Evolutionary conservation across 2,888 invertebrate species (phyloP), one percentile per base, ranked within the genome.

Genomic region (Chironomus riparius): DNA sequence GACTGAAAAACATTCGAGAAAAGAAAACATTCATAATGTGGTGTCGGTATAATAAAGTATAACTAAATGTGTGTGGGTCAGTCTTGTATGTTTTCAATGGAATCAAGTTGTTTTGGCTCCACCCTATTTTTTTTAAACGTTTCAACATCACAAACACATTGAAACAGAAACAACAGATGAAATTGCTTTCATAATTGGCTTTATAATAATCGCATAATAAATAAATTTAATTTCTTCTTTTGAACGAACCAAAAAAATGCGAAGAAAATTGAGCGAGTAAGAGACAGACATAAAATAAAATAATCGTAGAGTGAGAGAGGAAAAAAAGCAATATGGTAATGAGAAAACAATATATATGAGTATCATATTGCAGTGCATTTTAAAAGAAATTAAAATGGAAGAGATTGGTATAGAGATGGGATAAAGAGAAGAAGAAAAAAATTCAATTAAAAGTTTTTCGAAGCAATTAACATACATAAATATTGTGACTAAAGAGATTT

Each of bases 1-100:
- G 68, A 74, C 74, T 74, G 74, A 74, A 74, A 56, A 73, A 73
- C 62, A 74, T 48, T 38, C 62, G n/a, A 13, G 15, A 15, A 56
- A 15, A 4, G 56, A 47, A 65, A 74, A 74, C 74, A 74, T 74
- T 48, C 61, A 61, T 22, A 13, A 62, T 47, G 61, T 62, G 62
- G 72, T 62, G 38, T 28, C 62, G 21, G 61, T 47, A 61, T 38
- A 62, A 62, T 73, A 61, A 70, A 38, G 15, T 68, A 62, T 72
- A 24, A 56, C 7, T 38, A 38, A 56, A 18, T 56, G 15, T 73
- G 21, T 22, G 21, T 21, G 21, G 24, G 65, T 65, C 13, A 65
- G 56, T 18, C 18, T 6, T 56, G 56, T 18, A 15, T 56, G 18
- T 38, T 38, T 38, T 38, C 38, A 38, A 38, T 38, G 38, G 38